Base-by-base conservation (phyloP, 2,888 invertebrate species). In the Odontocerum albicorne region DNA sequence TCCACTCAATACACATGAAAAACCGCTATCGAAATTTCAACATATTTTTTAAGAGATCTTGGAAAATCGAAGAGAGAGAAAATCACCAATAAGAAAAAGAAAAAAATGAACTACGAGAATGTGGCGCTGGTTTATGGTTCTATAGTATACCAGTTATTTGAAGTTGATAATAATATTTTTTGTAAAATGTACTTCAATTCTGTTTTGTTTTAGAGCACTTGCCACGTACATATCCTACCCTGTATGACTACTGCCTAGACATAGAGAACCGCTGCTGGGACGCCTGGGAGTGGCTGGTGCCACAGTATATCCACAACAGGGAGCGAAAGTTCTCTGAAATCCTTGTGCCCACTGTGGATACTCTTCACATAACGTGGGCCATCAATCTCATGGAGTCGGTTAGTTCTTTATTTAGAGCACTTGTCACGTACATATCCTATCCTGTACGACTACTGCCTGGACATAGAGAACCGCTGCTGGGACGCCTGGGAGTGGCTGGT, bases 311-410 rank as follows among this genome's bases (percentile, higher is more conserved):
- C 0, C 94, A 96, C 68, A 82, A 90, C 62, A 75, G 84, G 0
- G 66, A 71, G 0, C 80, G 79, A 66, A 83, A 84, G 66, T 94
- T 90, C 69, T 86, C 87, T 2, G 86, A 93, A 62, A 93, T 95
- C 61, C 76, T 96, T 13, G 94, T 96, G 4, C 94, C 94, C 0
- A 96, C 95, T 0, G 83, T 92, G 2, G 95, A 96, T 67, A 95
- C 94, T 0, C 79, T 92, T 6, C 77, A 90, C 39, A 84, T 89
- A 1, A 88, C 86, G 0, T 91, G 92, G 82, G 79, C 91, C 12
- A 79, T 96, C 42, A 76, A 83, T 57, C 74, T 89, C 15, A 89
- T 91, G 88, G 88, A 86, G 65, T 80, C 84, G 65, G 87, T 91
- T 64, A 72, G 74, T 31, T 33, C 6, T 31, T 31, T 45, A 13